These are phyloP conservation scores for Taenaris catops DNA, from an alignment of 2,888 invertebrate genomes.

Conservation along the genomic window DNA sequence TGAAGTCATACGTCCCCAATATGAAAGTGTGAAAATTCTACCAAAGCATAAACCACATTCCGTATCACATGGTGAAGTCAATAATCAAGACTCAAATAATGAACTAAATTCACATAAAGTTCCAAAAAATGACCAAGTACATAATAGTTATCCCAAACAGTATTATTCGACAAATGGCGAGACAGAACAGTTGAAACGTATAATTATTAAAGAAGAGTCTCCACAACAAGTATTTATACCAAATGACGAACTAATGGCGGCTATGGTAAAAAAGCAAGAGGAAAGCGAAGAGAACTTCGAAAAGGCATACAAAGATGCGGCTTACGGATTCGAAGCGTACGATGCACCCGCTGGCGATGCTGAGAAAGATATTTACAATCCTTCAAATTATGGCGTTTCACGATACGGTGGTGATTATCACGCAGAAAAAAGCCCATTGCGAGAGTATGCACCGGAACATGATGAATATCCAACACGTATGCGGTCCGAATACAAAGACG, in stretches of 20 bases:
- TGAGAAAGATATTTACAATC: conserved; percentile 58
- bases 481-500: conserved; percentile 54
- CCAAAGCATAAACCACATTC: conserved; percentile 38
- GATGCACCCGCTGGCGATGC: conserved; percentile 37
- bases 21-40: conserved; percentile 43
- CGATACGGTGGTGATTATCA: conserved; percentile 43
- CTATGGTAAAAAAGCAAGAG: conserved; percentile 50
- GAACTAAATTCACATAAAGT: conserved; percentile 20
- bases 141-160: conserved; percentile 24
- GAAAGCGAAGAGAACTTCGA: conserved; percentile 70
- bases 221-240: conserved; percentile 48
- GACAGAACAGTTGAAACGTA: conserved; percentile 54
- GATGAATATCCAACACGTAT: conserved; percentile 53
- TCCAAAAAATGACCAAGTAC: conserved; percentile 27
- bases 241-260: conserved; percentile 45
- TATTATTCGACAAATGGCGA: conserved; percentile 34
- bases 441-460: conserved; percentile 53
- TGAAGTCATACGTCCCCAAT: too few relatives aligned
- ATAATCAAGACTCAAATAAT: conserved; percentile 32
- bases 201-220: conserved; percentile 53
- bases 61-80: conserved; percentile 47
- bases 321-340: conserved; percentile 62
- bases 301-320: conserved; percentile 62
- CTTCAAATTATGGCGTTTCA: conserved; percentile 47
- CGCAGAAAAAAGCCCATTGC: conserved; percentile 48